Conservation (phyloP, 2,797 vertebrate genomes). For the Schizopygopsis malacanthus region DNA sequence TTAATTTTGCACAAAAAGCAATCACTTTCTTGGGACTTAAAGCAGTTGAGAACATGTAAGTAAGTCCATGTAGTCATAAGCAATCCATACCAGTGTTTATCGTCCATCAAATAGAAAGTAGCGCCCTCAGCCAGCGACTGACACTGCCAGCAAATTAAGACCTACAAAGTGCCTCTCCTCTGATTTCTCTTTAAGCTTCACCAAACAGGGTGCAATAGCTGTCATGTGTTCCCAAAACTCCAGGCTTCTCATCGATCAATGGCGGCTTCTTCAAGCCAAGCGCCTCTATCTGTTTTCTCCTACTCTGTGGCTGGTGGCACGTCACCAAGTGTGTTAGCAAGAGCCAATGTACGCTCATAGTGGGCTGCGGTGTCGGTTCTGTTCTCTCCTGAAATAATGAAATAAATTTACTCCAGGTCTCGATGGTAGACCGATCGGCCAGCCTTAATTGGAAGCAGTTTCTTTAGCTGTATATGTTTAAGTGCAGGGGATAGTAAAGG, state of each 20-base stretch:
- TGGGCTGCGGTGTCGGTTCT: neutral
- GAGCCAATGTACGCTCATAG: slow-evolving; percentile 40
- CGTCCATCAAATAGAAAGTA: slow-evolving; percentile 55
- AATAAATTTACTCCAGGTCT: slow-evolving; percentile 38
- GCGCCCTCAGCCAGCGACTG: slow-evolving; percentile 63
- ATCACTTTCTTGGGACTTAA: neutral
- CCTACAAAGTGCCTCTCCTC: slow-evolving; percentile 61
- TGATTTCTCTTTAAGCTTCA: slow-evolving; percentile 58
- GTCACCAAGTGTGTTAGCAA: slow-evolving; percentile 45
- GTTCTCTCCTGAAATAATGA: slow-evolving; percentile 31
- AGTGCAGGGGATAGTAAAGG: slow-evolving; percentile 27
- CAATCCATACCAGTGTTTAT: slow-evolving; percentile 65
- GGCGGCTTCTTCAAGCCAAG: slow-evolving; percentile 48
- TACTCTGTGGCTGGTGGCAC: slow-evolving; percentile 45
- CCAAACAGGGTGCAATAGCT: slow-evolving; percentile 62
- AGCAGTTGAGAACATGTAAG: neutral
- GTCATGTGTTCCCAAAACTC: slow-evolving; percentile 55
- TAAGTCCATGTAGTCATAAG: slow-evolving; percentile 58
- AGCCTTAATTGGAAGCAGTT: slow-evolving; percentile 54
- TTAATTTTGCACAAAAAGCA: slow-evolving; percentile 20
- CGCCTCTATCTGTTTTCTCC: slow-evolving; percentile 47
- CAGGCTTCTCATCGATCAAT: slow-evolving; percentile 65
- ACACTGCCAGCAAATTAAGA: slow-evolving; percentile 71
- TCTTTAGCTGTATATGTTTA: slow-evolving; percentile 44
- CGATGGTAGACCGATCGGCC: slow-evolving; percentile 51